These are phyloP conservation scores for Drosophila bocki DNA, from an alignment of 1,140 invertebrate species.

Conservation along the genomic window DNA sequence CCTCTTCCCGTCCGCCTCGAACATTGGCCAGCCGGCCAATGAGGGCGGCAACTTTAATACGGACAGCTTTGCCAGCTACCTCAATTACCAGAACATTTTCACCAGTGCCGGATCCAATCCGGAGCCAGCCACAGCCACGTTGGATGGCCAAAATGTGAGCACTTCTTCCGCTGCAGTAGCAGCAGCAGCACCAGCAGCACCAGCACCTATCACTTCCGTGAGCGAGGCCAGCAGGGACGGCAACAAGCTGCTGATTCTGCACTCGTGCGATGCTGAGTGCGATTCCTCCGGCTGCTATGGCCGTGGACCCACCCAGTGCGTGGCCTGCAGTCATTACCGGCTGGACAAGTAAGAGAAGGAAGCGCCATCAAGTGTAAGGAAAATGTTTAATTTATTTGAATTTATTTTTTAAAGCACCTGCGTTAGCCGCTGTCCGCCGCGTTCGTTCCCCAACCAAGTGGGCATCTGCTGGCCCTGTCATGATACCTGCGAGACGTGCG, in stretches of 20 bases:
- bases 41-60: slow-evolving; percentile 87
- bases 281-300: slow-evolving; percentile 93
- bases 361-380: rapidly evolving
- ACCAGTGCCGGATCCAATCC: slow-evolving; percentile 89
- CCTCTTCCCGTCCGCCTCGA: slow-evolving; percentile 82
- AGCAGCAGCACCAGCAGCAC: not conserved
- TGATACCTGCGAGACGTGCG: slow-evolving; percentile 93
- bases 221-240: slow-evolving; percentile 86
- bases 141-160: slow-evolving; percentile 88
- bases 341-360: slow-evolving; percentile 89
- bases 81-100: slow-evolving; percentile 90
- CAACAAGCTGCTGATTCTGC: slow-evolving; percentile 88
- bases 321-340: slow-evolving; percentile 91
- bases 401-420: slow-evolving; percentile 87
- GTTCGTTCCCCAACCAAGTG: slow-evolving; percentile 91
- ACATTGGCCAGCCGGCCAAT: slow-evolving; percentile 74
- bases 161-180: not conserved
- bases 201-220: slow-evolving; percentile 49
- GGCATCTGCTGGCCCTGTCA: slow-evolving; percentile 93
- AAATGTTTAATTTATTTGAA: not conserved
- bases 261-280: slow-evolving; percentile 93
- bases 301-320: slow-evolving; percentile 91
- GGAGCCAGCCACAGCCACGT: slow-evolving; percentile 88
- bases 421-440: slow-evolving; percentile 91
- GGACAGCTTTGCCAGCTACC: slow-evolving; percentile 85